Evolutionary conservation across 2,888 invertebrate species (phyloP).

Genomic region (Drosophila rellima): DNA sequence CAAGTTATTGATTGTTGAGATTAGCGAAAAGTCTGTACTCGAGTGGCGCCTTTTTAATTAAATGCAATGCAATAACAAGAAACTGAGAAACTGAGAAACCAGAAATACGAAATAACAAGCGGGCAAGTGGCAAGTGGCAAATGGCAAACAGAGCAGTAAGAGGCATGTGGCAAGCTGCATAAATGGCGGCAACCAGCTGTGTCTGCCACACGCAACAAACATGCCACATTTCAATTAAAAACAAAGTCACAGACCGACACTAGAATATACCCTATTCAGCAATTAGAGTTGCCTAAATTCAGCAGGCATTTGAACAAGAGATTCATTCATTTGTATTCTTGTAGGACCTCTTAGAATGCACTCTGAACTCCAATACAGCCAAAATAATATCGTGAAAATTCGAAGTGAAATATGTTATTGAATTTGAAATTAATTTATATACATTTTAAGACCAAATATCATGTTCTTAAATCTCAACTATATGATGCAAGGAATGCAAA

Average conservation of each 20-base stretch:
- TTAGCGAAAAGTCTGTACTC: conserved; percentile 45
- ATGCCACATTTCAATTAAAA: conserved; percentile 85
- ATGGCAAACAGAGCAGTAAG: conserved; percentile 10
- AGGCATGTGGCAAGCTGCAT: conserved; percentile 46
- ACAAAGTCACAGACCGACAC: not conserved
- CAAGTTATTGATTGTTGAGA: conserved; percentile 57
- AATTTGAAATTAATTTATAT: too few species aligned
- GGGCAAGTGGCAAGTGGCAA: conserved; percentile 10
- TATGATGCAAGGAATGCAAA: too few species aligned
- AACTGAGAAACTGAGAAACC: conserved; percentile 11
- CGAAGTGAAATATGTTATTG: too few species aligned
- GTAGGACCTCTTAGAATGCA: too few species aligned
- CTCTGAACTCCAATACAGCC: too few species aligned
- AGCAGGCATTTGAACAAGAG: not conserved
- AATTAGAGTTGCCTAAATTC: not conserved
- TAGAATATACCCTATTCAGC: not conserved
- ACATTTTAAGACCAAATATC: too few species aligned
- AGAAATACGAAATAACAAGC: conserved; percentile 37
- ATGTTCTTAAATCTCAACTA: too few species aligned
- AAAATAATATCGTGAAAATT: too few species aligned
- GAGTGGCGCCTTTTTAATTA: conserved; percentile 74
- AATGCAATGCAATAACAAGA: conserved; percentile 39
- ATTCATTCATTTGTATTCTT: not conserved
- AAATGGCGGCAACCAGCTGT: conserved; percentile 83
- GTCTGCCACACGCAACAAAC: conserved; percentile 82